A percentile compares a stretch with the other conserved stretches of the same genome.
These are phyloP conservation scores for Psilopsiagon aurifrons DNA, from an alignment of 2,113 vertebrate genomes.

Conservation along the genomic window DNA sequence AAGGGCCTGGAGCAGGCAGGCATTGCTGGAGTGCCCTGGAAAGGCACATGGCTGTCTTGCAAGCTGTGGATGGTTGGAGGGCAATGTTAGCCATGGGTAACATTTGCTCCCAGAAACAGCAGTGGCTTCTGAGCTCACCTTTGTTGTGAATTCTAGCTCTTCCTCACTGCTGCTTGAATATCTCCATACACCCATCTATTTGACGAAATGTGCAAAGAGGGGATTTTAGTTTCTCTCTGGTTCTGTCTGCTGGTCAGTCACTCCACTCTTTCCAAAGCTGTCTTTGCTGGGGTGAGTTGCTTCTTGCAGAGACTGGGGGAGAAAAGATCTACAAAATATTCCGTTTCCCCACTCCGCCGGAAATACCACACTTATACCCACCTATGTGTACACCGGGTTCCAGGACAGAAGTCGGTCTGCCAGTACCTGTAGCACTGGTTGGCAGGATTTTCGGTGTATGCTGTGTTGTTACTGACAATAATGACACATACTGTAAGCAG, in stretches of 20 bases:
- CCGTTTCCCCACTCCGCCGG: background rate
- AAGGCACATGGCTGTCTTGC: background rate
- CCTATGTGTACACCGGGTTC: accelerated
- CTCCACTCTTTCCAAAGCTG: background rate
- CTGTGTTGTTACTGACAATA: background rate
- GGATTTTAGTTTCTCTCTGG: background rate
- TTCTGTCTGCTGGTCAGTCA: background rate
- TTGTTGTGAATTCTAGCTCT: background rate
- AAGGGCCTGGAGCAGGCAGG: background rate
- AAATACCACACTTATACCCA: background rate
- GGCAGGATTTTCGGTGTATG: background rate
- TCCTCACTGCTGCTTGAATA: background rate
- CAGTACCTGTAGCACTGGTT: background rate
- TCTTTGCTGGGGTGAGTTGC: background rate
- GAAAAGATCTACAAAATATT: background rate
- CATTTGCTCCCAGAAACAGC: background rate
- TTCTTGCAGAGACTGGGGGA: background rate
- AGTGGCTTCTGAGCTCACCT: background rate
- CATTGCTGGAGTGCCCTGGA: background rate
- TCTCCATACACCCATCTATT: background rate
- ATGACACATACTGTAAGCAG: background rate
- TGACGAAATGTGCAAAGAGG: background rate
- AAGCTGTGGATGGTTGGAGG: background rate
- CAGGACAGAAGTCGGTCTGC: background rate
- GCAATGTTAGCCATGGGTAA: background rate